phyloP scores from a whole-genome alignment of 2,888 invertebrate species.

The Ormyrus thymus region DNA sequence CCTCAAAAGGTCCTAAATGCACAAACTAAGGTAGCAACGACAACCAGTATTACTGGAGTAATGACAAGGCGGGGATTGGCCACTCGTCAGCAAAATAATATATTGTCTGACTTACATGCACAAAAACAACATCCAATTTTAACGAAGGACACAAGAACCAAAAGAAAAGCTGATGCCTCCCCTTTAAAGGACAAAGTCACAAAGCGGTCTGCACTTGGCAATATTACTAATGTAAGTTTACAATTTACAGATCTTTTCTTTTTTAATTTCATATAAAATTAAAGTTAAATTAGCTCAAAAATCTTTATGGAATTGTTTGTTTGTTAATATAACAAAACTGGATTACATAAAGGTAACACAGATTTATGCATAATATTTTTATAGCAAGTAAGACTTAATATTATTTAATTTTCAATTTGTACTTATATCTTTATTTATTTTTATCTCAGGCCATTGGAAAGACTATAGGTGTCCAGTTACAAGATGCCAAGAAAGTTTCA shows the following conservation, averaged over 20 bases:
- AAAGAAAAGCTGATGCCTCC: slow-evolving; percentile 89
- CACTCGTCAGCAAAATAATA: slow-evolving; percentile 79
- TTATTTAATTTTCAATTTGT: no score
- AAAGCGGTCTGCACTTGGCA: slow-evolving; percentile 90
- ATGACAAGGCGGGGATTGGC: slow-evolving; percentile 77
- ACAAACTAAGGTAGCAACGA: slow-evolving; percentile 75
- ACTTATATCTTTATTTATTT: neutral
- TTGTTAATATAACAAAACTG: no score
- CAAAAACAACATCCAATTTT: slow-evolving; percentile 76
- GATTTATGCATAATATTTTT: no score
- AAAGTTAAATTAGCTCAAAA: no score
- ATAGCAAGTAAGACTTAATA: no score
- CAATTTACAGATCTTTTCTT: neutral
- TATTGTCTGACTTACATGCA: slow-evolving; percentile 32
- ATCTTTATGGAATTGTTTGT: no score
- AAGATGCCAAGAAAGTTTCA: slow-evolving; percentile 66
- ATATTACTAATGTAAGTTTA: slow-evolving; percentile 84
- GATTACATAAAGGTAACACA: no score
- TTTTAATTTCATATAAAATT: no score
- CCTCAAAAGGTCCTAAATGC: slow-evolving; percentile 71
- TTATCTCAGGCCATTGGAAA: slow-evolving; percentile 69
- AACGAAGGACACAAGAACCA: slow-evolving; percentile 78
- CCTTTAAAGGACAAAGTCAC: slow-evolving; percentile 84
- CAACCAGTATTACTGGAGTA: slow-evolving; percentile 73
- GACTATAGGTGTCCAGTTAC: slow-evolving; percentile 64